These are phyloP conservation scores for Dryocosmus kuriphilus DNA, from an alignment of 2,888 invertebrate species.

Conservation along the genomic window DNA sequence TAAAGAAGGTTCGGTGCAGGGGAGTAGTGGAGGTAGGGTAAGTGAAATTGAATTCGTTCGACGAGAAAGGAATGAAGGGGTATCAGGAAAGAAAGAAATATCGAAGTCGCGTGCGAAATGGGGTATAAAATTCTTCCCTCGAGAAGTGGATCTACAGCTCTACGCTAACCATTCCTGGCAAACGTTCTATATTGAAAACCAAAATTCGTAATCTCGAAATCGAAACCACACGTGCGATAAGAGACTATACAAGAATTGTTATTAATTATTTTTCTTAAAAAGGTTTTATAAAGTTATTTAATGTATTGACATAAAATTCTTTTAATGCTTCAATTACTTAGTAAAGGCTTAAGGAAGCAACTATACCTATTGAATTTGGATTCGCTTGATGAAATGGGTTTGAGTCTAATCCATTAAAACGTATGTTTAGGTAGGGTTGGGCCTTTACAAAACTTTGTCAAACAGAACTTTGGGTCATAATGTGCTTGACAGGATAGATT, in stretches of 20 bases:
- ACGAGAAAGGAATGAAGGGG: slow-evolving; percentile 46
- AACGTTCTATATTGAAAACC: neutral
- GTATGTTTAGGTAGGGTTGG: slow-evolving; percentile 3
- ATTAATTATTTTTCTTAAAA: neutral
- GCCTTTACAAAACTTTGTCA: slow-evolving; percentile 2
- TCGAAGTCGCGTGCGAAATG: slow-evolving; percentile 42
- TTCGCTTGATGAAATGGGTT: neutral
- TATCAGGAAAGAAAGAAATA: slow-evolving; percentile 40
- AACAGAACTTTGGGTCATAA: neutral
- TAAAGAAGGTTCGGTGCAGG: slow-evolving; percentile 18
- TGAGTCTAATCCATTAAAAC: slow-evolving; percentile 28
- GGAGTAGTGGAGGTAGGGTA: slow-evolving; percentile 5
- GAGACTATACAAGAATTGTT: neutral
- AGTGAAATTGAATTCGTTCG: slow-evolving; percentile 50
- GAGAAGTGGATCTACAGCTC: slow-evolving; percentile 21
- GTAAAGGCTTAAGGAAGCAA: neutral
- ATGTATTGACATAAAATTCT: neutral
- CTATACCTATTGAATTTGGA: neutral
- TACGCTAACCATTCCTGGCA: neutral
- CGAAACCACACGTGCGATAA: neutral
- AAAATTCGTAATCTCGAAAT: slow-evolving; percentile 3
- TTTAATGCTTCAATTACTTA: neutral
- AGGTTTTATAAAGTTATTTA: no score
- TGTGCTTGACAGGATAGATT: neutral
- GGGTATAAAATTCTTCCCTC: slow-evolving; percentile 47